Conservation (phyloP, 1,140 invertebrate species). For the Periplaneta americana region DNA sequence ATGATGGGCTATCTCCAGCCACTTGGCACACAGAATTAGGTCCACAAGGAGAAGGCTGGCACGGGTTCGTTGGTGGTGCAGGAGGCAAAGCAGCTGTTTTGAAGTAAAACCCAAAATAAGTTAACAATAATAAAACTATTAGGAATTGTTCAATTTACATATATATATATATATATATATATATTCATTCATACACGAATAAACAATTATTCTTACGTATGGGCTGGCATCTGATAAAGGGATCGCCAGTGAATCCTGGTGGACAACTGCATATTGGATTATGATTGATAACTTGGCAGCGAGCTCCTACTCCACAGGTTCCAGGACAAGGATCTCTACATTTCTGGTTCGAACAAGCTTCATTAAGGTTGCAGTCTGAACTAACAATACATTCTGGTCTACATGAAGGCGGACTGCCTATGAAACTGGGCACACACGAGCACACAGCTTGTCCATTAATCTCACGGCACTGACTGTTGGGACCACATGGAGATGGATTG, state of each 20-base stretch:
- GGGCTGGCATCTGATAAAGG: conserved; percentile 46
- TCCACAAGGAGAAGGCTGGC: conserved; percentile 46
- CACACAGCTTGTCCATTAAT: conserved; percentile 62
- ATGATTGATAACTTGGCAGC: conserved; percentile 58
- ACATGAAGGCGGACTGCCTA: conserved; percentile 51
- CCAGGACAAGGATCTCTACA: conserved; percentile 68
- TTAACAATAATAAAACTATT: conserved; percentile 26
- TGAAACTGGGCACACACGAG: conserved; percentile 55
- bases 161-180: too few relatives aligned
- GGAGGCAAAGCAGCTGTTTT: conserved; percentile 8
- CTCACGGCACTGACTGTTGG: conserved; percentile 61
- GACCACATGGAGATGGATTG: conserved; percentile 41
- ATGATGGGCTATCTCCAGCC: conserved; percentile 47
- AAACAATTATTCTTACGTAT: conserved; percentile 35
- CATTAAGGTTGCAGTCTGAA: conserved; percentile 42
- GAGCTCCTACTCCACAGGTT: conserved; percentile 57
- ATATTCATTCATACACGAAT: too few relatives aligned
- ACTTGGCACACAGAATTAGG: conserved; percentile 45
- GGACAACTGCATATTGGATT: conserved; percentile 57
- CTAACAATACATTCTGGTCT: conserved; percentile 61
- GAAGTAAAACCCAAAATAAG: conserved; percentile 6
- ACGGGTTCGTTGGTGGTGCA: conserved; percentile 31
- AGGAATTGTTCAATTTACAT: too few relatives aligned
- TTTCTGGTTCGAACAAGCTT: conserved; percentile 66
- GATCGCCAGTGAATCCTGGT: conserved; percentile 50